phyloP scores from a whole-genome alignment of 2,797 vertebrate species.

The Bufotes viridis region DNA sequence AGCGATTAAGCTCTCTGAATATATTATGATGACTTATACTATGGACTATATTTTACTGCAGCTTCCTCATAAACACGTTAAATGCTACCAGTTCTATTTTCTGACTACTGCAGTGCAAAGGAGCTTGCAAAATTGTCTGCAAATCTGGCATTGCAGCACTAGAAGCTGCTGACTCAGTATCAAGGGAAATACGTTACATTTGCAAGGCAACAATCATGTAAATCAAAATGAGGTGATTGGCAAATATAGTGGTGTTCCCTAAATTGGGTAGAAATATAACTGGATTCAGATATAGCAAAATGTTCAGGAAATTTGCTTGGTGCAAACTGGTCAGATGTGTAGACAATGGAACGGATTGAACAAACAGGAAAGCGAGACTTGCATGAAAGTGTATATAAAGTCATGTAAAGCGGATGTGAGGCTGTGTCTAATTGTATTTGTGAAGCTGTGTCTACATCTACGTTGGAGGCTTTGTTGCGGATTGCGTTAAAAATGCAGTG shows the following conservation, averaged over 20 bases:
- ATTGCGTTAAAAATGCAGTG: too few species aligned
- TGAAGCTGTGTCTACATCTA: too few species aligned
- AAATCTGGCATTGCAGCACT: neutral
- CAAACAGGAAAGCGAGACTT: too few species aligned
- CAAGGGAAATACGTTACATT: neutral
- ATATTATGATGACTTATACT: slow-evolving; percentile 40
- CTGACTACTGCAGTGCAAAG: neutral
- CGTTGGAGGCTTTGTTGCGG: too few species aligned
- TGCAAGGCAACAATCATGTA: neutral
- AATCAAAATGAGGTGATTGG: neutral
- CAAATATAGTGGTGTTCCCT: neutral
- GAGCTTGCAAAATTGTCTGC: neutral
- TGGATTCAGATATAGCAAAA: too few species aligned
- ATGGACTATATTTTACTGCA: slow-evolving; percentile 28
- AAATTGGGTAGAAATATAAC: too few species aligned
- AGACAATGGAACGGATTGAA: too few species aligned
- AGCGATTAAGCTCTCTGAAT: slow-evolving; percentile 38
- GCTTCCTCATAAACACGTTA: slow-evolving; percentile 11
- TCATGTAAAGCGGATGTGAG: too few species aligned
- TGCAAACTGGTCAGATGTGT: too few species aligned
- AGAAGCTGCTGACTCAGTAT: neutral
- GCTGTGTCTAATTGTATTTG: too few species aligned
- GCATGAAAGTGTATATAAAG: too few species aligned
- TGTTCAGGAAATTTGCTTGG: too few species aligned
- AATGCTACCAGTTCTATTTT: slow-evolving; percentile 26